A percentile compares a stretch with the other conserved stretches of the same genome.
These are phyloP conservation scores for Dasypus novemcinctus DNA, from an alignment of 2,113 vertebrate genomes.

Conservation along the genomic window DNA sequence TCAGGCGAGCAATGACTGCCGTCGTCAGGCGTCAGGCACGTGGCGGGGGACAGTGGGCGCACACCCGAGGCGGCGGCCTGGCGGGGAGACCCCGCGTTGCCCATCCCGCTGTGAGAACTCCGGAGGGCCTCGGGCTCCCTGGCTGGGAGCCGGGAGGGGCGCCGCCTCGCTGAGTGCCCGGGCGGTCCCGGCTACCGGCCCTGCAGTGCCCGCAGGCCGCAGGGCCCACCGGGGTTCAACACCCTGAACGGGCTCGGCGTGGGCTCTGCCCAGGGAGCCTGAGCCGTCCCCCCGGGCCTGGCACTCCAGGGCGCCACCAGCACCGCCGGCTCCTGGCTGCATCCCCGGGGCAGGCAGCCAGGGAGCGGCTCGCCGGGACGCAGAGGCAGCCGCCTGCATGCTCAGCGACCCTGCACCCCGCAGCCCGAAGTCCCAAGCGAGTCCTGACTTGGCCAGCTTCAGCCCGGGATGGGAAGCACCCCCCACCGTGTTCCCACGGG, in stretches of 20 bases:
- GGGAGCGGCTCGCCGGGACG: neutral
- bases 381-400: neutral
- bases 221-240: neutral
- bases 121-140: neutral
- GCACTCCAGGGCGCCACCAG: neutral
- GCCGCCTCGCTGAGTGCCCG: neutral
- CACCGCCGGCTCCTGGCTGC: neutral
- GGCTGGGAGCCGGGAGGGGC: neutral
- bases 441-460: slow-evolving; percentile 18
- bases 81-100: neutral
- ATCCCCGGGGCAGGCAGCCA: neutral
- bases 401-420: slow-evolving; percentile 14
- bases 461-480: slow-evolving; percentile 32
- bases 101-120: accelerated
- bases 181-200: neutral
- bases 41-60: accelerated
- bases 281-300: neutral
- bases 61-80: neutral
- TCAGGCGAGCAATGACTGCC: neutral
- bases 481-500: too few relatives aligned
- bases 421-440: neutral
- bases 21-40: neutral
- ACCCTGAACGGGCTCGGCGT: slow-evolving; percentile 46
- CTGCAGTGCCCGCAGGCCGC: neutral
- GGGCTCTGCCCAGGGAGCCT: slow-evolving; percentile 49